These are phyloP conservation scores for Acanthacorydalis orientalis DNA, from an alignment of 2,888 invertebrate genomes.

Conservation along the genomic window DNA sequence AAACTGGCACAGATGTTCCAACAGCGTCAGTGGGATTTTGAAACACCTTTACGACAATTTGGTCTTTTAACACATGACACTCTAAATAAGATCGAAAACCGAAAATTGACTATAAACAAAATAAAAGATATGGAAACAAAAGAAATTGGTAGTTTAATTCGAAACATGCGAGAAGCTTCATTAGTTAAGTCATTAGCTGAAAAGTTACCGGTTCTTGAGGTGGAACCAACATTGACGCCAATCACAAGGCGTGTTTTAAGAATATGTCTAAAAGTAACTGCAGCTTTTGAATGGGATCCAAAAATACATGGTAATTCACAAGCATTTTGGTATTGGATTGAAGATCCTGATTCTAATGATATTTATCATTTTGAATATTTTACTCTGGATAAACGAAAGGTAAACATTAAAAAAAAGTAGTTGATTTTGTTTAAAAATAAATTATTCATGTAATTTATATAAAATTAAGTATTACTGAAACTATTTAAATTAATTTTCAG, in stretches of 20 bases:
- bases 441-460: neutral
- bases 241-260: constrained; percentile 85
- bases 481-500: constrained; percentile 24
- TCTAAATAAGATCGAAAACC: constrained; percentile 64
- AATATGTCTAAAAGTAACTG: constrained; percentile 61
- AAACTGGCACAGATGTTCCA: constrained; percentile 87
- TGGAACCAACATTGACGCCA: constrained; percentile 79
- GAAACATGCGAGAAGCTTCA: constrained; percentile 58
- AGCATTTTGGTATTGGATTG: constrained; percentile 97
- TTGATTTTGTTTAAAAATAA: neutral
- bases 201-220: constrained; percentile 68
- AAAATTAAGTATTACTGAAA: constrained; percentile 1
- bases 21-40: constrained; percentile 74
- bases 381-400: constrained; percentile 64
- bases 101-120: constrained; percentile 54
- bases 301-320: constrained; percentile 72
- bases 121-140: constrained; percentile 74
- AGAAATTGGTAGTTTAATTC: constrained; percentile 68
- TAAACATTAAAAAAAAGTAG: constrained; percentile 15
- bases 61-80: constrained; percentile 58
- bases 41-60: constrained; percentile 77
- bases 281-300: constrained; percentile 74
- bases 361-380: constrained; percentile 96
- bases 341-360: constrained; percentile 83
- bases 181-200: constrained; percentile 68